A percentile compares a stretch with the other conserved stretches of the same genome.
Conservation (phyloP, 2,888 invertebrate species). For the Stictocephala bisonia region DNA sequence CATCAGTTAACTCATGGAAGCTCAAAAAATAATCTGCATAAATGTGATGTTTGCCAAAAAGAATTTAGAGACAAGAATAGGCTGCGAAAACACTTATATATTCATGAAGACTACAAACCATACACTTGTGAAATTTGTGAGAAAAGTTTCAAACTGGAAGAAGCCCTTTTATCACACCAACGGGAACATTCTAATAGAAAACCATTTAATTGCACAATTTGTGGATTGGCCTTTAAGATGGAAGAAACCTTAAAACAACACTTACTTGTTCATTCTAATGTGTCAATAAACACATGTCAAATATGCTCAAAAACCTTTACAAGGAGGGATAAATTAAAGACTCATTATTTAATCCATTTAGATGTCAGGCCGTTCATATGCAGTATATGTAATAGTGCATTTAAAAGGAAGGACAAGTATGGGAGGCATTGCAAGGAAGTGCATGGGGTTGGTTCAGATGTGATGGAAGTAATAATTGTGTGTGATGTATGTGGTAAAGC, state of each 20-base stretch:
- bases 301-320: conserved; percentile 5
- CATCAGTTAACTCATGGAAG: neutral
- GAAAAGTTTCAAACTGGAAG: conserved; percentile 4
- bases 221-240: neutral
- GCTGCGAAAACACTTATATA: neutral
- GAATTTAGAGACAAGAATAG: neutral
- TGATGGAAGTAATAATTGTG: neutral
- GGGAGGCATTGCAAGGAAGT: neutral
- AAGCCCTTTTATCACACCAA: neutral
- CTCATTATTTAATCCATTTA: neutral
- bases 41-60: conserved; percentile 1
- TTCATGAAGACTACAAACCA: neutral
- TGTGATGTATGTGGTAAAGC: neutral
- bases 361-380: conserved; percentile 8
- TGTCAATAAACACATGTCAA: neutral
- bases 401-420: conserved; percentile 20
- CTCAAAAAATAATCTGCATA: neutral
- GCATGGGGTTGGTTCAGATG: neutral
- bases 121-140: neutral
- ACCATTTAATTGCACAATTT: neutral
- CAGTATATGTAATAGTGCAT: neutral
- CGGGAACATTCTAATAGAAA: neutral
- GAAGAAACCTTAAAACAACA: neutral
- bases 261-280: neutral
- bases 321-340: conserved; percentile 18